Base-by-base conservation (phyloP, 2,113 vertebrate genomes). In the Gymnarchus niloticus region DNA sequence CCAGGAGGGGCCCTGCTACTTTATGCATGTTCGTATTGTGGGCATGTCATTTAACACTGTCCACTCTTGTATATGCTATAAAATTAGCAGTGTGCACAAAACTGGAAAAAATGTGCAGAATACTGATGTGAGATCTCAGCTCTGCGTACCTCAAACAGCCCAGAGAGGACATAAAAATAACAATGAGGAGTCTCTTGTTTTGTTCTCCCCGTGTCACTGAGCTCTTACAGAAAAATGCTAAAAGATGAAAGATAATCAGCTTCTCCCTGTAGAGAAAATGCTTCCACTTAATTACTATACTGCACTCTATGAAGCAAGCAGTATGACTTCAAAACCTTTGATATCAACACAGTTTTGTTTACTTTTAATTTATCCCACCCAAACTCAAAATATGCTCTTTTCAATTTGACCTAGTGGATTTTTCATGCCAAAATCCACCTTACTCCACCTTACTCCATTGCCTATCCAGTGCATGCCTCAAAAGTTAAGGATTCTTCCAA, bases 401-500 rank as follows among this genome's bases (percentile, higher is more conserved):
- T 57, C n/a, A n/a, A 17, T 10, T 8, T 6, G 33, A 23, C 3
- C 28, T 8, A 3, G 52, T n/a, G 21, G 21, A 9, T 81, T 80
- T 37, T 37, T 41, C 33, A 19, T 59, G 37, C 25, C 56, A 76
- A 23, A 81, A 86, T 54, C 3, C 52, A 52, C 21, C 17, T 17
- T 41, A 33, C 28, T 37, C 48, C 46, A 5, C n/a, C n/a, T n/a
- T n/a, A n/a, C 37, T 25, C 37, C 48, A 4, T 57, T 4, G 19
- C 5, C n/a, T 5, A 33, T 52, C 1, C 61, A 19, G 46, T 10
- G 33, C 9, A 23, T 76, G 21, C 46, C 81, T 86, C 61, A n/a
- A 69, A 86, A 83, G 21, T 83, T 65, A 86, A 65, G 52, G 10
- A 14, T 33, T 23, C 81, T 83, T 80, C 59, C 85, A 86, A 83